phyloP scores from a whole-genome alignment of 2,888 invertebrate species.

The Notodonta dromedarius region DNA sequence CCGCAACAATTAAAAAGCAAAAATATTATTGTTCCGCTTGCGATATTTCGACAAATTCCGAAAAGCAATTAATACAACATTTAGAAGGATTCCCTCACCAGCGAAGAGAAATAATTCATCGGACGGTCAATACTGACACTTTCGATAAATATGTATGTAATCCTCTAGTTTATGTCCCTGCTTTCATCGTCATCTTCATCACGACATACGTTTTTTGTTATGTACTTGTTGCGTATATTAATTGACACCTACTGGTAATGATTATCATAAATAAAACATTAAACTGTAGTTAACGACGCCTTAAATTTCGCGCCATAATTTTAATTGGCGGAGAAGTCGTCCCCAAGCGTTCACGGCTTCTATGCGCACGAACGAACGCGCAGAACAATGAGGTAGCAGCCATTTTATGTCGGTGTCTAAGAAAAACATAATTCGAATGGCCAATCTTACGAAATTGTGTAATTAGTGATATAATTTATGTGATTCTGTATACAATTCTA shows the following conservation, averaged over 20 bases:
- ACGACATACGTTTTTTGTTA: constrained; percentile 69
- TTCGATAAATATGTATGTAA: constrained; percentile 53
- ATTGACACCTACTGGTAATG: constrained; percentile 38
- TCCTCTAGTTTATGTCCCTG: constrained; percentile 56
- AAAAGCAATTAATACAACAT: constrained; percentile 74
- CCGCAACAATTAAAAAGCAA: constrained; percentile 44
- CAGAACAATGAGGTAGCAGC: constrained; percentile 85
- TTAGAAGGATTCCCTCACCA: constrained; percentile 71
- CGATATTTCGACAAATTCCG: constrained; percentile 70
- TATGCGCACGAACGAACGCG: constrained; percentile 85
- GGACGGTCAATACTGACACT: constrained; percentile 41
- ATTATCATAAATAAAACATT: constrained; percentile 58
- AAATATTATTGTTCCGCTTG: constrained; percentile 68
- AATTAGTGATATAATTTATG: constrained; percentile 84
- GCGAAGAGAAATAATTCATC: constrained; percentile 57
- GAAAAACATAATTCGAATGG: constrained; percentile 85
- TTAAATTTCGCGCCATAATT: constrained; percentile 84
- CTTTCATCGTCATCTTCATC: constrained; percentile 57
- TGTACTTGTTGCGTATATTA: constrained; percentile 48
- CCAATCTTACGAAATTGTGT: constrained; percentile 84
- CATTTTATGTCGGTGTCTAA: constrained; percentile 85
- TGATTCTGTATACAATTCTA: constrained; percentile 78
- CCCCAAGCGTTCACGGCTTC: constrained; percentile 85
- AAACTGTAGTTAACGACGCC: constrained; percentile 67
- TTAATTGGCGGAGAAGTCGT: constrained; percentile 84